Evolutionary conservation across 2,888 invertebrate species (phyloP).

Genomic region (Emmelina monodactyla): DNA sequence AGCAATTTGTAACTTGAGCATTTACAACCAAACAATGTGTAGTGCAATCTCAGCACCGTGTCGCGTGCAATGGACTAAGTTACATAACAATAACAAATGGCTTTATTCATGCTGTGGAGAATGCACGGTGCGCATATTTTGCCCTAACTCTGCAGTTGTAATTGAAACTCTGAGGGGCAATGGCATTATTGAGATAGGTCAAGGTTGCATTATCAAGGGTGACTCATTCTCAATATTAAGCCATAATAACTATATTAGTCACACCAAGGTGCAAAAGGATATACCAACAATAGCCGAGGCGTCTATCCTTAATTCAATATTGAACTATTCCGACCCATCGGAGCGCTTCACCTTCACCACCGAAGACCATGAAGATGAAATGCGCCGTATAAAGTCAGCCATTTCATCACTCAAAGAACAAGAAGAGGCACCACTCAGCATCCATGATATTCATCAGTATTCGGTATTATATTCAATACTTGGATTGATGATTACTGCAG

Average conservation of each 20-base stretch:
- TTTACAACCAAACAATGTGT: not conserved
- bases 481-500: not conserved
- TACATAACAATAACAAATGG: not conserved
- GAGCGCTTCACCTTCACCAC: not conserved
- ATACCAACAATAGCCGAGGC: not conserved
- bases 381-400: not conserved
- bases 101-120: not conserved
- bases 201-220: not conserved
- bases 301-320: not conserved
- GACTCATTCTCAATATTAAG: not conserved
- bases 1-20: not conserved
- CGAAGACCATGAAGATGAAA: not conserved
- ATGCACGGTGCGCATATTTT: not conserved
- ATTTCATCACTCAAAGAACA: not conserved
- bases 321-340: not conserved
- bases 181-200: conserved; percentile 1
- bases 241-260: not conserved
- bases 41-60: not conserved
- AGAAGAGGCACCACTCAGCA: not conserved
- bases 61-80: not conserved
- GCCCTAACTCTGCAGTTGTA: not conserved
- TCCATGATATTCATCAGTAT: conserved; percentile 1
- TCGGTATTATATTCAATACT: not conserved
- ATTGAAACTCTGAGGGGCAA: conserved; percentile 1
- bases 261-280: not conserved